phyloP scores from a whole-genome alignment of 2,888 invertebrate species.

The Strigamia transsilvanica region DNA sequence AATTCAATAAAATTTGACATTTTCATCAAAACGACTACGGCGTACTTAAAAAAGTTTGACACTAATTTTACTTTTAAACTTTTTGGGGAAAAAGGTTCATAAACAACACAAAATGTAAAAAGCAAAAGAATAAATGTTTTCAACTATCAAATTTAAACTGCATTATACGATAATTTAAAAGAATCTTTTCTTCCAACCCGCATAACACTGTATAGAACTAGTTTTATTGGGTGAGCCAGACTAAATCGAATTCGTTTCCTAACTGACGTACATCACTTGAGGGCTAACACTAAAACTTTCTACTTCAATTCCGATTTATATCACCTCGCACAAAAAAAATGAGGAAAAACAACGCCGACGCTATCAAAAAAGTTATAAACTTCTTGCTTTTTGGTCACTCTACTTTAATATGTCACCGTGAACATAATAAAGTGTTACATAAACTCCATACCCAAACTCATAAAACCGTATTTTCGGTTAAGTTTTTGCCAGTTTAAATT shows the following conservation, averaged over 20 bases:
- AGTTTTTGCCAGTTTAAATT: too few relatives aligned
- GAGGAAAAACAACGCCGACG: neutral
- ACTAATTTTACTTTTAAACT: too few relatives aligned
- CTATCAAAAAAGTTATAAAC: too few relatives aligned
- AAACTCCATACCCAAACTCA: neutral
- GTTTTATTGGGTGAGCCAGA: constrained; percentile 12
- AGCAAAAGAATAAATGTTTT: too few relatives aligned
- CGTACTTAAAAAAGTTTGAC: too few relatives aligned
- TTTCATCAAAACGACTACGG: too few relatives aligned
- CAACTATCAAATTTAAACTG: neutral
- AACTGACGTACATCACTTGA: neutral
- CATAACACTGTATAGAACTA: neutral
- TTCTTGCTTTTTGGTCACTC: too few relatives aligned
- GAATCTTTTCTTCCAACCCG: neutral
- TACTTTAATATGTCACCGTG: too few relatives aligned
- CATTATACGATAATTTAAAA: too few relatives aligned
- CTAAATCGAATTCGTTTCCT: neutral
- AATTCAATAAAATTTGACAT: too few relatives aligned
- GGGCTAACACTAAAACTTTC: constrained; percentile 22
- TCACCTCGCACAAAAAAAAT: neutral
- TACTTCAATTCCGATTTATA: constrained; percentile 21
- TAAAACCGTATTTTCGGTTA: neutral
- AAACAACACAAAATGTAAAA: too few relatives aligned
- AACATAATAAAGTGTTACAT: neutral
- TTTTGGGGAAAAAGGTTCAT: too few relatives aligned